Percentiles rank a stretch among this genome's conserved stretches.
Conservation (phyloP, 2,888 invertebrate genomes). For the Sturmia bella region DNA sequence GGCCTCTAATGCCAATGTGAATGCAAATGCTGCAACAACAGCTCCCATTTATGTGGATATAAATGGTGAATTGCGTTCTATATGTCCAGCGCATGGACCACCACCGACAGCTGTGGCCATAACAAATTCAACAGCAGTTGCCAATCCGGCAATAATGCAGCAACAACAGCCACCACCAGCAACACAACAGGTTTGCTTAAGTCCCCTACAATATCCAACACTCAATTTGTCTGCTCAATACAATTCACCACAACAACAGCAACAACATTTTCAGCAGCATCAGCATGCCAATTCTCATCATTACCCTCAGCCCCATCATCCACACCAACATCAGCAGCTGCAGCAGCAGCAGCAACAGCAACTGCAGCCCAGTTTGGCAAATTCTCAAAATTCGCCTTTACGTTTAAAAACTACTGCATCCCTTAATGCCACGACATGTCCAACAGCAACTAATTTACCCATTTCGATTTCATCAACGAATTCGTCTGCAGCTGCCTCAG, state of each 20-base stretch:
- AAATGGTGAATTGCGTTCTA: conserved; percentile 84
- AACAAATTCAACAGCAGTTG: conserved; percentile 14
- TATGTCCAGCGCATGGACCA: conserved; percentile 81
- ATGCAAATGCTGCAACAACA: conserved; percentile 46
- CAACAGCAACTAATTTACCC: conserved; percentile 49
- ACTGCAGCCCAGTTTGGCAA: conserved; percentile 39
- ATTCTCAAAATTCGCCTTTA: conserved; percentile 69
- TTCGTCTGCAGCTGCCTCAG: conserved; percentile 40
- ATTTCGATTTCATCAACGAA: conserved; percentile 23
- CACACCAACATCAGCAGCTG: conserved; percentile 64
- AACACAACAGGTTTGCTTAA: conserved; percentile 45
- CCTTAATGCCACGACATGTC: not conserved
- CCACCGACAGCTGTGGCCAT: conserved; percentile 69
- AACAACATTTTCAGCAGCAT: conserved; percentile 54
- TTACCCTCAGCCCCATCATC: conserved; percentile 53
- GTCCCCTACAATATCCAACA: conserved; percentile 44
- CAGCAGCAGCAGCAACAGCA: conserved; percentile 29
- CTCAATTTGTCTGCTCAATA: conserved; percentile 56
- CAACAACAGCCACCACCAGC: conserved; percentile 56
- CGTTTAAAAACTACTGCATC: conserved; percentile 68
- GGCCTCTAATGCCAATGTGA: not conserved
- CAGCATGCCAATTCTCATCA: conserved; percentile 59
- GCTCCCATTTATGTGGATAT: conserved; percentile 84
- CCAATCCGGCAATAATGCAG: conserved; percentile 42
- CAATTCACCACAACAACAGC: conserved; percentile 51